Evolutionary conservation across 2,113 vertebrate genomes (phyloP).

Genomic region (Lucifuga dentata): DNA sequence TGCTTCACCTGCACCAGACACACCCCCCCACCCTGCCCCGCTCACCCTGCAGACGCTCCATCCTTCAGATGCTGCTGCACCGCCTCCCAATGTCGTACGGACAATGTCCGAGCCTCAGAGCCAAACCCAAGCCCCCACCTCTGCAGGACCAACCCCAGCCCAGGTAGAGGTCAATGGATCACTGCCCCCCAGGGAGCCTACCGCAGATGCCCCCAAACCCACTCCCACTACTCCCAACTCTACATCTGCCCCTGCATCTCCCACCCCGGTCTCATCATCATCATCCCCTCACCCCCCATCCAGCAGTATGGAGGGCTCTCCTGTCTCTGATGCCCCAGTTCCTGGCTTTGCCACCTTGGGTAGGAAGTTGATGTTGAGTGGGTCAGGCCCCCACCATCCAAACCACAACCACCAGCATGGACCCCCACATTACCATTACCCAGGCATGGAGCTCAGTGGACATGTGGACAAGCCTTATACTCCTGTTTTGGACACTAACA

Average conservation of each 20-base stretch:
- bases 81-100: slow-evolving; percentile 30
- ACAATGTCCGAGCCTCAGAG: slow-evolving; percentile 36
- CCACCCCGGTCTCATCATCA: slow-evolving; percentile 55
- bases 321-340: slow-evolving; percentile 76
- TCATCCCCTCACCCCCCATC: slow-evolving; percentile 61
- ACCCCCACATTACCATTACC: slow-evolving; percentile 59
- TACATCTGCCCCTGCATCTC: slow-evolving; percentile 47
- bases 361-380: slow-evolving; percentile 79
- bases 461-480: slow-evolving; percentile 35
- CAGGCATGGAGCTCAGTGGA: slow-evolving; percentile 56
- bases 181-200: slow-evolving; percentile 25
- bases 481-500: slow-evolving; percentile 50
- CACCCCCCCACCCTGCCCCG: slow-evolving; percentile 13
- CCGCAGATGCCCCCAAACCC: slow-evolving; percentile 53
- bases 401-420: slow-evolving; percentile 55
- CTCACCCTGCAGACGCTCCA: slow-evolving; percentile 4
- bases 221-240: background rate
- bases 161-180: slow-evolving; percentile 54
- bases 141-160: background rate
- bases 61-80: slow-evolving; percentile 48
- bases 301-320: slow-evolving; percentile 79
- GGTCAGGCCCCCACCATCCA: slow-evolving; percentile 56
- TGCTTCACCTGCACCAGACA: slow-evolving; percentile 4
- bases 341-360: slow-evolving; percentile 83
- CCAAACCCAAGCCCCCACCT: slow-evolving; percentile 18